Base-by-base conservation (phyloP, 2,888 invertebrate genomes). In the Scaptomyza polygonia region DNA sequence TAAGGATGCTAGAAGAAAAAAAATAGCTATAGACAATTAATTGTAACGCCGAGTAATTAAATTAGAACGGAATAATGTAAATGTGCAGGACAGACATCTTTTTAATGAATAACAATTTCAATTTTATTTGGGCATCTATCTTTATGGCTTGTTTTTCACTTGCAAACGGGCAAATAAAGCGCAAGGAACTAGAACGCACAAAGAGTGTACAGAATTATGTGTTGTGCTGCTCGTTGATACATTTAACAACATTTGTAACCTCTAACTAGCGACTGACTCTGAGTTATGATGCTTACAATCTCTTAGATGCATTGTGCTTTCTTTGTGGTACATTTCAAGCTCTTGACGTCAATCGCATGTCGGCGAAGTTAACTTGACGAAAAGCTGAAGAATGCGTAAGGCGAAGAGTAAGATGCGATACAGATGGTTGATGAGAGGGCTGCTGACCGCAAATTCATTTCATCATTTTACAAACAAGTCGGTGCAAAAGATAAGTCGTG, bases 381-480 rank as follows among this genome's bases (percentile, higher is more conserved):
- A 68, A 64, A 73, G 64, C 59, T 57, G 40, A 44, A 51, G 54
- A 61, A 3, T n/a, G 5, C 5, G 5, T 2, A 25, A 29, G 54
- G 40, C 8, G 43, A 49, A 32, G 51, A 45, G 32, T 27, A 62
- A 47, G 44, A 58, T 61, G 61, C 51, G 25, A 25, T 21, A 21
- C 69, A 49, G 54, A 54, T 64, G 66, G 27, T 34, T 42, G 43
- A 54, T 25, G 49, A 7, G 55, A 25, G 45, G 49, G 56, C 69
- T 71, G 71, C 85, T 84, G 79, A 87, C 84, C 86, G 85, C 87
- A 87, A 87, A 87, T 85, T 87, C 88, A 85, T 82, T 84, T 87
- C 72, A 64, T 72, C 86, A 85, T 85, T 87, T 85, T 73, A 82
- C 86, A 84, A 84, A 82, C 80, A 85, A 85, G 72, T 85, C 82